Base-by-base conservation (phyloP, 2,797 vertebrate species). In the Gymnopithys bicolor region DNA sequence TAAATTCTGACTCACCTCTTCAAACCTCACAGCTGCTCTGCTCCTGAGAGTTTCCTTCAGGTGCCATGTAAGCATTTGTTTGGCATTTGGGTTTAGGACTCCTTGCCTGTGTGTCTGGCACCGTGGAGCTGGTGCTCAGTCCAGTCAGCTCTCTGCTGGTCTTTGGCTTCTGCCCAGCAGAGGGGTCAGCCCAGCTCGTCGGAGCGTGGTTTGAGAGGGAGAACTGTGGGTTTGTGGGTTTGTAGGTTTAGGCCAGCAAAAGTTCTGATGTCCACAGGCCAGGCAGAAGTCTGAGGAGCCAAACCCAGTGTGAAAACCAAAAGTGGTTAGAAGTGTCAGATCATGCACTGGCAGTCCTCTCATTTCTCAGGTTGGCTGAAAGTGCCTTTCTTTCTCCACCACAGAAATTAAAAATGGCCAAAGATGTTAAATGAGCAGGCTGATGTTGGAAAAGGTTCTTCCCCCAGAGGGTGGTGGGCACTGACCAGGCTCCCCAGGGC, bases 41-140 rank as follows among this genome's bases (percentile, higher is more conserved):
- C 35, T 67, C 62, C 55, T 11, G 25, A 24, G 64, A 28, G 66
- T 71, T 70, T 23, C 18, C 58, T 51, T 30, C 52, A 13, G 23
- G 35, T 62, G 18, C 39, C 9, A 3, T 0, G 0, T 33, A 17
- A 87, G 7, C 5, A 5, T 62, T 39, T 43, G 17, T 52, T 37
- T 59, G 52, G 18, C 4, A 5, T 28, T 59, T 59, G 1, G 11
- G 13, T 77, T 73, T 19, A 23, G 59, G 22, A 4, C 30, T 68
- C 32, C 8, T 19, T 25, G 11, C 5, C 51, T 70, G n/a, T 15
- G 4, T 49, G 19, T 45, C 66, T 74, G 66, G n/a, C 37, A 66
- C 51, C 0, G 0, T 12, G 52, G 28, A 49, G 27, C 2, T 23
- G 55, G 4, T 33, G 45, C 13, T 75, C 32, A 24, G 9, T 70